Evolutionary conservation across 2,113 vertebrate species (phyloP).

Genomic region (Sinocyclocheilus anophthalmus): DNA sequence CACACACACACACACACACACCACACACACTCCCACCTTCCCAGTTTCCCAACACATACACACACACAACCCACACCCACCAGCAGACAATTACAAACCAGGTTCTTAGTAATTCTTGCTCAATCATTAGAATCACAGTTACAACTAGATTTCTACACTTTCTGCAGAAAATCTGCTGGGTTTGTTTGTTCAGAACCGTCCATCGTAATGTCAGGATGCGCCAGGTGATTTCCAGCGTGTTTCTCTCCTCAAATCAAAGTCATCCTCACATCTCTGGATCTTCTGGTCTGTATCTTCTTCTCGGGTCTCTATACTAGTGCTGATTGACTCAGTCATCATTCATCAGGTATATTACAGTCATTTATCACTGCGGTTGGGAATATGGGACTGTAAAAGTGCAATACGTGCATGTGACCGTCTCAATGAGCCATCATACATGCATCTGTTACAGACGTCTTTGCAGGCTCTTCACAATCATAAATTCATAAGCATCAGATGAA

Average conservation of each 20-base stretch:
- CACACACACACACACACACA: no score
- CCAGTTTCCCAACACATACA: no score
- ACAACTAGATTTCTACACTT: not conserved
- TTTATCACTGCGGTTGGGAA: not conserved
- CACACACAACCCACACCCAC: no score
- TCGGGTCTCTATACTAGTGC: not conserved
- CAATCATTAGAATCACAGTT: not conserved
- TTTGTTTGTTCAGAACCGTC: not conserved
- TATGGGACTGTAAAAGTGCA: not conserved
- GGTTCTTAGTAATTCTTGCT: not conserved
- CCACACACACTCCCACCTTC: no score
- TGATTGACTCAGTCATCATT: not conserved
- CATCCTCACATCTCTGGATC: not conserved
- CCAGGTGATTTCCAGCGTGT: not conserved
- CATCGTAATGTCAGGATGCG: not conserved
- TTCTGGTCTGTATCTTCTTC: not conserved
- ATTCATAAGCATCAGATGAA: constrained; percentile 26
- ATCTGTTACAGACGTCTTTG: constrained; percentile 4
- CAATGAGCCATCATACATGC: no score
- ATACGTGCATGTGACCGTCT: not conserved
- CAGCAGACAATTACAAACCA: not conserved
- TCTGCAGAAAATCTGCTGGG: not conserved
- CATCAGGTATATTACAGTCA: not conserved
- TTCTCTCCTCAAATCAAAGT: not conserved
- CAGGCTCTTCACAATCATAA: constrained; percentile 4